These are phyloP conservation scores for Entomobrya multifasciata DNA, from an alignment of 2,888 invertebrate genomes.

Conservation along the genomic window DNA sequence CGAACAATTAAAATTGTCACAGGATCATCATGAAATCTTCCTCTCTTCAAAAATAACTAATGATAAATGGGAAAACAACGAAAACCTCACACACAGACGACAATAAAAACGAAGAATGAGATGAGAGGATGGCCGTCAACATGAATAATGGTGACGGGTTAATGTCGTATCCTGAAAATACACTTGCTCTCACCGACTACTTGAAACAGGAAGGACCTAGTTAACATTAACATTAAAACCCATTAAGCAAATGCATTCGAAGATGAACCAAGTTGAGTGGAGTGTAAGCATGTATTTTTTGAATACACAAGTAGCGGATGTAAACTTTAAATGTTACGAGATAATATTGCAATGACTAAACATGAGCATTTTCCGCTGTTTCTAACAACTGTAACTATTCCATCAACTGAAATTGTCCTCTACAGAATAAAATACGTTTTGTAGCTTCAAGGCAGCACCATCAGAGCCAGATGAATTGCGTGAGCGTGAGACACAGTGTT, in stretches of 20 bases:
- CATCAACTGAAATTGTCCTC: too few species aligned
- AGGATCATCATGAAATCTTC: not conserved
- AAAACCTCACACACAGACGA: not conserved
- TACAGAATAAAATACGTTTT: too few species aligned
- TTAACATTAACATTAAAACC: constrained; percentile 21
- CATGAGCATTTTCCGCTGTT: too few species aligned
- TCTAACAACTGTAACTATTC: too few species aligned
- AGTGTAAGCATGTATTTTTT: not conserved
- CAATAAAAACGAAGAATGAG: not conserved
- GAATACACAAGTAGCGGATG: not conserved
- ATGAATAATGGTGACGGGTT: not conserved
- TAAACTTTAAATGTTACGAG: too few species aligned
- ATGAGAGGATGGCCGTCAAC: constrained; percentile 16
- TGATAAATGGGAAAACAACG: not conserved
- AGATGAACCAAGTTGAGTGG: too few species aligned
- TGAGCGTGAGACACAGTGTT: constrained; percentile 56
- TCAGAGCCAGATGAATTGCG: constrained; percentile 28
- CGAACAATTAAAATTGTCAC: constrained; percentile 29
- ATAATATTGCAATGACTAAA: too few species aligned
- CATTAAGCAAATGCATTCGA: constrained; percentile 46
- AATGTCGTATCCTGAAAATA: too few species aligned
- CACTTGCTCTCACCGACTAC: not conserved
- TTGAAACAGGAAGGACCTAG: constrained; percentile 60
- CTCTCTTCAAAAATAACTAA: not conserved
- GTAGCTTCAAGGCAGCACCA: too few species aligned